These are phyloP conservation scores for Zaprionus capensis DNA, from an alignment of 1,140 invertebrate species.

Conservation along the genomic window DNA sequence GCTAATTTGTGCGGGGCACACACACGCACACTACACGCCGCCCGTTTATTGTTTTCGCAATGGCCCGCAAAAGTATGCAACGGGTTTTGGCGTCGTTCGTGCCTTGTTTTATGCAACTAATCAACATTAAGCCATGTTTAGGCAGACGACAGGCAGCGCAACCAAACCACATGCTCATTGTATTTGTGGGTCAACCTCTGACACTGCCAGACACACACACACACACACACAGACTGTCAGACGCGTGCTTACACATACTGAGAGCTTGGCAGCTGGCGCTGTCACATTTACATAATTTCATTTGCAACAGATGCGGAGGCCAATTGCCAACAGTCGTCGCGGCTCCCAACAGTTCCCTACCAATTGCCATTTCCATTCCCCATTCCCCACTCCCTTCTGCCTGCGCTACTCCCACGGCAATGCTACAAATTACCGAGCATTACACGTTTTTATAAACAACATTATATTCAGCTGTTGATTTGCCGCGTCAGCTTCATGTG, in stretches of 20 bases:
- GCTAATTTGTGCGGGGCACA: constrained; percentile 50
- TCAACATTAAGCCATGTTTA: constrained; percentile 78
- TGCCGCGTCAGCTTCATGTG: constrained; percentile 61
- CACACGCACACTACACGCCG: constrained; percentile 25
- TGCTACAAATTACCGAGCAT: constrained; percentile 55
- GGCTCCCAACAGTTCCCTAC: constrained; percentile 4
- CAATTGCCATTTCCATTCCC: not conserved
- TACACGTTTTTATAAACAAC: constrained; percentile 73
- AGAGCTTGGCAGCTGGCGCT: constrained; percentile 37
- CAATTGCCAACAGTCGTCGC: constrained; percentile 43
- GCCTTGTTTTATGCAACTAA: constrained; percentile 74
- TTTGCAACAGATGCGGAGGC: constrained; percentile 68
- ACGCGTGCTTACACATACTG: constrained; percentile 28
- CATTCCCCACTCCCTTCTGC: constrained; percentile 4
- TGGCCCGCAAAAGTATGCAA: constrained; percentile 42
- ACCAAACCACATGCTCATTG: constrained; percentile 53
- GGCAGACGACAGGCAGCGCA: constrained; percentile 41
- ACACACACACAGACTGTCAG: constrained; percentile 2
- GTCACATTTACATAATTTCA: constrained; percentile 82
- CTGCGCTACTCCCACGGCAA: constrained; percentile 8
- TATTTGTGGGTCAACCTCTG: constrained; percentile 59
- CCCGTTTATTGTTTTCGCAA: constrained; percentile 58
- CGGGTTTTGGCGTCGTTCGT: constrained; percentile 39
- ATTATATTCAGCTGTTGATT: constrained; percentile 74
- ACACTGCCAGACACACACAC: constrained; percentile 29